Conservation (phyloP, 1,140 invertebrate genomes). For the Cyrtorhinus lividipennis region DNA sequence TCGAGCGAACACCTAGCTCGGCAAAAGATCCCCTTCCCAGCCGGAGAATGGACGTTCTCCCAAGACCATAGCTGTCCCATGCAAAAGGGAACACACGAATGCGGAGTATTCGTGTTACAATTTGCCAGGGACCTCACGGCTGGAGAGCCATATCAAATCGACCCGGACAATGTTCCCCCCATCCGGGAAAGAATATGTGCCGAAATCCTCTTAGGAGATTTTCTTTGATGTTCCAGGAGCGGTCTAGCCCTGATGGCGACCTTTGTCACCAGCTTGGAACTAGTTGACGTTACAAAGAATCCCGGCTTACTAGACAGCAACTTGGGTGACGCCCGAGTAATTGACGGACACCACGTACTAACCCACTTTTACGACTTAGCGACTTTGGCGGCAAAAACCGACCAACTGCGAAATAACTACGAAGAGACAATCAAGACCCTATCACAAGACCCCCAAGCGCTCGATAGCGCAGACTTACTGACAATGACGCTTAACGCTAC, state of each 20-base stretch:
- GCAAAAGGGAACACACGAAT: neutral
- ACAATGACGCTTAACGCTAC: neutral
- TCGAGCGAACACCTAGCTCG: neutral
- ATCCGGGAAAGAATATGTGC: neutral
- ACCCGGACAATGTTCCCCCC: neutral
- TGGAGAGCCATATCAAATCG: neutral
- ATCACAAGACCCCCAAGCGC: neutral
- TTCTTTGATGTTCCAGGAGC: neutral
- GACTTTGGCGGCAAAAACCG: neutral
- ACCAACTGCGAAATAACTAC: neutral
- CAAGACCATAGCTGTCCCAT: neutral
- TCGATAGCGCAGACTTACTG: neutral
- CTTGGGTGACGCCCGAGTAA: neutral
- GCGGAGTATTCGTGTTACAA: neutral
- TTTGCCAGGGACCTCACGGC: no score
- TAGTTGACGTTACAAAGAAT: neutral
- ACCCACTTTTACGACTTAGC: neutral
- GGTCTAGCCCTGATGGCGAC: neutral
- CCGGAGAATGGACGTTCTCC: neutral
- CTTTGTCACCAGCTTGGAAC: neutral
- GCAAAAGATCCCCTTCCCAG: neutral
- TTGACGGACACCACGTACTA: neutral
- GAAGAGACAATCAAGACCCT: neutral
- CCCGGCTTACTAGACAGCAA: neutral
- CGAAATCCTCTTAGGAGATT: neutral